phyloP scores from a whole-genome alignment of 2,113 vertebrate species.

The Ardeotis arabs region DNA sequence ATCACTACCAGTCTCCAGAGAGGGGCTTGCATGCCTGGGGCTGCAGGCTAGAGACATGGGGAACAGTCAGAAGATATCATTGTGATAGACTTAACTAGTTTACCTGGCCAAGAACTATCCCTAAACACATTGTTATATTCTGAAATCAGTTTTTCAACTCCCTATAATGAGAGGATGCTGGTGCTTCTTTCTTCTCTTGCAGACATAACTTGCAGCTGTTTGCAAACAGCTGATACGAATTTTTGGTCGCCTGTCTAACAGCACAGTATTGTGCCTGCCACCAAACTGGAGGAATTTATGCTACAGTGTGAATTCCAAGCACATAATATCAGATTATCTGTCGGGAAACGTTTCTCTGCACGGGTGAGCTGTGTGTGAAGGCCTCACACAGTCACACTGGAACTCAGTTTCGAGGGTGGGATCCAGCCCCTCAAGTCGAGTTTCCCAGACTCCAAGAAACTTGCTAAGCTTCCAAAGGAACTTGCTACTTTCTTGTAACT shows the following conservation, averaged over 20 bases:
- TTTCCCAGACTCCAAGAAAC: background rate
- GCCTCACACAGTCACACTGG: background rate
- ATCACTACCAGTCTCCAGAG: background rate
- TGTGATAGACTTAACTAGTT: background rate
- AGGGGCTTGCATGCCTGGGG: background rate
- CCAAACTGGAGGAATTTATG: background rate
- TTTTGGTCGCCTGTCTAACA: background rate
- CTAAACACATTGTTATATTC: background rate
- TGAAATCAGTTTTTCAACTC: background rate
- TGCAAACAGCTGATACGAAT: background rate
- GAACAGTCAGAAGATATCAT: background rate
- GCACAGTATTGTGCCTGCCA: background rate
- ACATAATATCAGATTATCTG: background rate
- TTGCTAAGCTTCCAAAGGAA: background rate
- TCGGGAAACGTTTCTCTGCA: background rate
- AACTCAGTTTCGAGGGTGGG: background rate
- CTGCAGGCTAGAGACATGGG: background rate
- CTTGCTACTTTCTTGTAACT: background rate
- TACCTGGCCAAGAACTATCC: background rate
- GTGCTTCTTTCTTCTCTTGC: background rate
- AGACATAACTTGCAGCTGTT: conserved; percentile 13
- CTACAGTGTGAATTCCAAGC: background rate
- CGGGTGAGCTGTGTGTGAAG: background rate
- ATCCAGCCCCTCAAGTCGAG: accelerated
- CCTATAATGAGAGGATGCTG: background rate